Evolutionary conservation across 2,888 invertebrate species (phyloP).

Genomic region (Rosalia funebris): DNA sequence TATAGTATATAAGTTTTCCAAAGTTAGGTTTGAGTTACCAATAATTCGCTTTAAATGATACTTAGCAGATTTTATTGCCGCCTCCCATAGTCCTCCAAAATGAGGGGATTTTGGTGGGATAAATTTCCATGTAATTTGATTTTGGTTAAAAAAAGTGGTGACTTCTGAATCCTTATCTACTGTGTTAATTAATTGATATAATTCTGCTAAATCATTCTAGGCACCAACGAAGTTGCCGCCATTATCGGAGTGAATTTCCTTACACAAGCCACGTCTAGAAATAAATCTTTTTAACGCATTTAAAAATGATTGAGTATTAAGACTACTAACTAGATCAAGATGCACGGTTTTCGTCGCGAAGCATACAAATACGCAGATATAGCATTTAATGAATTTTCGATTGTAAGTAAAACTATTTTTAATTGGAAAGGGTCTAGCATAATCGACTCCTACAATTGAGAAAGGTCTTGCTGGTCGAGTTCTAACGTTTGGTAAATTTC

Average conservation of each 20-base stretch:
- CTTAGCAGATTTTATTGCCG: slow-evolving; percentile 24
- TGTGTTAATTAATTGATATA: not conserved
- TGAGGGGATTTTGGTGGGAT: slow-evolving; percentile 30
- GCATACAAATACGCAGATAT: slow-evolving; percentile 39
- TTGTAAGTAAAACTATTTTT: slow-evolving; percentile 32
- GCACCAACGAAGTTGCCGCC: slow-evolving; percentile 48
- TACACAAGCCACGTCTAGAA: slow-evolving; percentile 31
- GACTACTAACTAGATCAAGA: slow-evolving; percentile 34
- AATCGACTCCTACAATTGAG: slow-evolving; percentile 33
- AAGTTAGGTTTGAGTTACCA: slow-evolving; percentile 16
- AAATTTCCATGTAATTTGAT: slow-evolving; percentile 25
- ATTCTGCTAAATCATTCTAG: slow-evolving; percentile 25
- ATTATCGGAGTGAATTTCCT: slow-evolving; percentile 31
- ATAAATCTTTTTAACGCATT: slow-evolving; percentile 36
- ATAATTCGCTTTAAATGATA: slow-evolving; percentile 11
- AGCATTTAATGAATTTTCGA: slow-evolving; percentile 30
- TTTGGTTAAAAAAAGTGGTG: not conserved
- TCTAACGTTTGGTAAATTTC: slow-evolving; percentile 30
- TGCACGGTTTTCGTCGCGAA: slow-evolving; percentile 36
- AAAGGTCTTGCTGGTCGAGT: slow-evolving; percentile 37
- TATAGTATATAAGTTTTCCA: slow-evolving; percentile 14
- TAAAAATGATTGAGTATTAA: slow-evolving; percentile 32
- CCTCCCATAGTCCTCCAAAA: slow-evolving; percentile 31
- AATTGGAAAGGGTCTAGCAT: slow-evolving; percentile 37
- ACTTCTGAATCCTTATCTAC: not conserved